Base-by-base conservation (phyloP, 2,888 invertebrate species). In the Limnephilus marmoratus region DNA sequence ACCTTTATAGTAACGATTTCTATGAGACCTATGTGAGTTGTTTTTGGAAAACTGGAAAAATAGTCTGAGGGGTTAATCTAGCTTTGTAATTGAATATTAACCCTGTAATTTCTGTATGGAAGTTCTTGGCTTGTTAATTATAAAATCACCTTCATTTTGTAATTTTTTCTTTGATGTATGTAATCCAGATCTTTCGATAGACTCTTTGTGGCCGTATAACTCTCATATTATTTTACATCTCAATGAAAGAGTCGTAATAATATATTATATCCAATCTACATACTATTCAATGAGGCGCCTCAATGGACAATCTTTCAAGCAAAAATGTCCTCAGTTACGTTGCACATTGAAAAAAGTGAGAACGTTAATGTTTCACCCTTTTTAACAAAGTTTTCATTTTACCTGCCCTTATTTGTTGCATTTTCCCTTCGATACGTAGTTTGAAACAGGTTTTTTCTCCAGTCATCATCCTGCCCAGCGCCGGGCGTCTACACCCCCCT, bases 381-480 rank as follows among this genome's bases (percentile, higher is more conserved):
- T 68, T 68, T 68, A 68, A 68, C 68, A n/a, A 0, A 24, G 24
- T 68, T 68, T n/a, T 24, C 7, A 68, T 7, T 68, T 68, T 68
- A 68, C 68, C 68, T 68, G 68, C 68, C 68, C 68, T 68, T n/a
- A n/a, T 68, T 68, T 68, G 68, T 24, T 68, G 2, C 24, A 68
- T 68, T 68, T 68, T 68, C 18, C 68, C 68, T 9, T 68, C 68
- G 68, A 68, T 68, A 24, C 68, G 68, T 82, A 82, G 82, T 80
- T 86, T 68, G 29, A 83, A 90, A 82, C 85, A 90, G 68, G 90
- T 85, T 90, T 85, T 45, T 37, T 81, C 37, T 41, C 34, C 45
- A 37, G 81, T 87, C 88, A 29, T 37, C 53, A 41, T 45, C 88
- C 85, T 83, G 53, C 45, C 91, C 87, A 83, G 88, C 88, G 91